Evolutionary conservation across 2,797 vertebrate species (phyloP).

Genomic region (Neosalanx taihuensis): DNA sequence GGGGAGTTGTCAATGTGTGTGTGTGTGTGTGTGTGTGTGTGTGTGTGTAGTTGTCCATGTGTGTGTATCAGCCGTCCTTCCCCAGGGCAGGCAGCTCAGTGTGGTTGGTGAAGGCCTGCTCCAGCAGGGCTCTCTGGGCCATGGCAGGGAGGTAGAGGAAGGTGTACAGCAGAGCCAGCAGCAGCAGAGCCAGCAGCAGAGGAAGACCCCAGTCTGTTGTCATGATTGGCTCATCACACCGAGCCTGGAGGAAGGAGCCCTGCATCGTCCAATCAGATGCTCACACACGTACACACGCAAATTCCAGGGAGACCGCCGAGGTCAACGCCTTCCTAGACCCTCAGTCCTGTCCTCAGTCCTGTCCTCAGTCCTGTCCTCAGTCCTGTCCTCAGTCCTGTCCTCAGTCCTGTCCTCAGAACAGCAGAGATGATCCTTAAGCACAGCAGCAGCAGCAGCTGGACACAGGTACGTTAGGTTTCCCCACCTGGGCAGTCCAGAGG

Average conservation of each 20-base stretch:
- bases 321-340: not conserved
- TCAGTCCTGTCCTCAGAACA: too few relatives aligned
- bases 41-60: too few relatives aligned
- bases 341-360: too few relatives aligned
- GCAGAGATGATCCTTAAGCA: too few relatives aligned
- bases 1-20: slow-evolving; percentile 2
- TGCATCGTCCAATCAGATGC: slow-evolving; percentile 38
- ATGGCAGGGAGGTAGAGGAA: slow-evolving; percentile 74
- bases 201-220: slow-evolving; percentile 72
- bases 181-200: slow-evolving; percentile 67
- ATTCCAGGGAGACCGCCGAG: not conserved
- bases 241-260: slow-evolving; percentile 73
- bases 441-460: too few relatives aligned
- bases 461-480: too few relatives aligned
- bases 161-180: slow-evolving; percentile 68
- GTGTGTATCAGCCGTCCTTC: slow-evolving; percentile 32
- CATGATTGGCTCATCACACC: slow-evolving; percentile 72
- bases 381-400: too few relatives aligned
- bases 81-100: slow-evolving; percentile 32
- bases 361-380: too few relatives aligned
- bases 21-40: not conserved
- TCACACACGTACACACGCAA: not conserved
- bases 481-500: too few relatives aligned
- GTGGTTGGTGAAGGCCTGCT: slow-evolving; percentile 62
- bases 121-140: slow-evolving; percentile 66